A percentile compares a stretch with the other conserved stretches of the same genome.
Conservation (phyloP, 1,140 invertebrate species). For the Heliconius hewitsoni region DNA sequence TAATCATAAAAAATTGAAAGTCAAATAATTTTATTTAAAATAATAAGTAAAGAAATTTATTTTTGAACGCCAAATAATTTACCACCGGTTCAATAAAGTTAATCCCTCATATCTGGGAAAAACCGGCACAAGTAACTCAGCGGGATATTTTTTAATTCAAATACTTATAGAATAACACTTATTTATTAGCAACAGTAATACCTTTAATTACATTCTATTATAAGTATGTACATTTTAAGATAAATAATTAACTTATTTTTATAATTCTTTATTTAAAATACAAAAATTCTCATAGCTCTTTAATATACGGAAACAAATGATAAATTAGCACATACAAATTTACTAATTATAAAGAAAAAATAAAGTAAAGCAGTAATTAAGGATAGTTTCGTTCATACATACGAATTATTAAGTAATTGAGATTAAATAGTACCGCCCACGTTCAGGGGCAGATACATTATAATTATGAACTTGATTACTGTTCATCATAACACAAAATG, state of each 20-base stretch:
- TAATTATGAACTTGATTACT: constrained; percentile 4
- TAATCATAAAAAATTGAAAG: too few species aligned
- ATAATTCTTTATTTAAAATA: background rate
- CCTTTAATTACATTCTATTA: too few species aligned
- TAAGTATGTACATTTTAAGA: too few species aligned
- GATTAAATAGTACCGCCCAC: constrained; percentile 22
- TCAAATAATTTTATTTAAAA: too few species aligned
- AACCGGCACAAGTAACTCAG: too few species aligned
- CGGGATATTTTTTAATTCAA: too few species aligned
- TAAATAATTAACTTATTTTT: background rate
- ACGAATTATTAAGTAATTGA: constrained; percentile 13
- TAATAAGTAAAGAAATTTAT: too few species aligned
- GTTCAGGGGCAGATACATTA: background rate
- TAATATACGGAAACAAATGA: background rate
- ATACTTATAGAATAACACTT: too few species aligned
- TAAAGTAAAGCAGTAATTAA: constrained; percentile 21
- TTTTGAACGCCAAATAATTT: too few species aligned
- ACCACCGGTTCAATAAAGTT: too few species aligned
- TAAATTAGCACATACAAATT: background rate
- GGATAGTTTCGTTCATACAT: constrained; percentile 10
- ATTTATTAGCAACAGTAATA: too few species aligned
- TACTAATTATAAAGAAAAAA: constrained; percentile 6
- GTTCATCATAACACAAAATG: constrained; percentile 3
- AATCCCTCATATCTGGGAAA: too few species aligned
- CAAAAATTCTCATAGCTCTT: background rate